Base-by-base conservation (phyloP, 2,797 vertebrate genomes). In the Melanotaenia parkinsoni region DNA sequence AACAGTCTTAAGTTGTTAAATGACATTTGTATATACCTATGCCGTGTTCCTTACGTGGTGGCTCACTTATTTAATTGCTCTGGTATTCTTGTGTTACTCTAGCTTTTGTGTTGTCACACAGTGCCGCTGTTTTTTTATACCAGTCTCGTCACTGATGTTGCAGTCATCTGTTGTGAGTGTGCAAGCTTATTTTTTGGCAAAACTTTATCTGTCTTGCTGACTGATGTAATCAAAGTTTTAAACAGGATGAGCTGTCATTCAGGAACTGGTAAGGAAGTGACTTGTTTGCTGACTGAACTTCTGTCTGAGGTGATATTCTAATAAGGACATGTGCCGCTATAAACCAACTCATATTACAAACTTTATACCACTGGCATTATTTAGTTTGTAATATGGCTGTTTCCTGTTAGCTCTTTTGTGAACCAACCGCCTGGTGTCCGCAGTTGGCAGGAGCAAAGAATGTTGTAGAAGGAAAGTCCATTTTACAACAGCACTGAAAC, bases 341-440 rank as follows among this genome's bases (percentile, higher is more conserved):
- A 64, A 77, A 67, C 72, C 57, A 62, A 54, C 70, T 76, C 58
- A 63, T 47, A 47, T 63, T n/a, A n/a, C n/a, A n/a, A n/a, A n/a
- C 28, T 67, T 69, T 67, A 61, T 81, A 60, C 37, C 58, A 58
- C 57, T 63, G 82, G 63, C 16, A 74, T 84, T 79, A 82, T 73
- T 85, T 58, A 56, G 56, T 68, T 60, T 69, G 74, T 68, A 40
- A 71, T 60, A 63, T 71, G 26, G 35, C 66, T 74, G 35, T 56
- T 65, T 4, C 37, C 58, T 70, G 54, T 79, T 61, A 81, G 28
- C 56, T 67, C 53, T n/a, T 79, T 63, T 82, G 69, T 83, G 74
- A 69, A 81, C 58, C 70, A 40, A 13, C 43, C 75, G 62, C 60
- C 47, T 74, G 58, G 47, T 51, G 30, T 70, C 53, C 66, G 56